Evolutionary conservation across 2,797 vertebrate species (phyloP).

Genomic region (Halcyon chelicuti): DNA sequence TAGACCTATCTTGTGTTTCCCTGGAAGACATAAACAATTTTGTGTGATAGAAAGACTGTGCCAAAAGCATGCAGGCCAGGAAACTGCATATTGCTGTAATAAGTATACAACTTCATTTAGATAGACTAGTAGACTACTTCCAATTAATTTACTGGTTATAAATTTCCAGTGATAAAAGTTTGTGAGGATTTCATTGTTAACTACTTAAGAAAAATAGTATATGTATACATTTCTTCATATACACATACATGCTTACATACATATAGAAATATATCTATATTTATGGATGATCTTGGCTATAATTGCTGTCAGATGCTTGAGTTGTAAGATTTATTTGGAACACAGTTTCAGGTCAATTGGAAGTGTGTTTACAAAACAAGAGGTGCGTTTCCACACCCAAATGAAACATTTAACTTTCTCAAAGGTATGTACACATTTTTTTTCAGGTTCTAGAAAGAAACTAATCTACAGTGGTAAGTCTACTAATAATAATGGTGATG

Average conservation of each 20-base stretch:
- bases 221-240: not conserved
- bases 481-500: not conserved
- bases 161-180: not conserved
- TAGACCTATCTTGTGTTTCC: not conserved
- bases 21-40: not conserved
- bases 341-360: not conserved
- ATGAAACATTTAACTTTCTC: not conserved
- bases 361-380: not conserved
- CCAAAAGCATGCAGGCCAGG: not conserved
- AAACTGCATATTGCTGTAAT: not conserved
- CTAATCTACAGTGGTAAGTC: not conserved
- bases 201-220: not conserved
- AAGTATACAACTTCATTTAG: not conserved
- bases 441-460: not conserved
- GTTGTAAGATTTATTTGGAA: not conserved
- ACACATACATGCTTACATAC: not conserved
- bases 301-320: not conserved
- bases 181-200: not conserved
- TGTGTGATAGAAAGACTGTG: not conserved
- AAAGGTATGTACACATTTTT: not conserved
- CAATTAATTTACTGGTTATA: not conserved
- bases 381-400: not conserved
- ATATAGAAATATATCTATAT: not conserved
- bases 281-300: not conserved
- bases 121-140: not conserved